Conservation (phyloP, 2,888 invertebrate genomes). For the Synergus japonicus region DNA sequence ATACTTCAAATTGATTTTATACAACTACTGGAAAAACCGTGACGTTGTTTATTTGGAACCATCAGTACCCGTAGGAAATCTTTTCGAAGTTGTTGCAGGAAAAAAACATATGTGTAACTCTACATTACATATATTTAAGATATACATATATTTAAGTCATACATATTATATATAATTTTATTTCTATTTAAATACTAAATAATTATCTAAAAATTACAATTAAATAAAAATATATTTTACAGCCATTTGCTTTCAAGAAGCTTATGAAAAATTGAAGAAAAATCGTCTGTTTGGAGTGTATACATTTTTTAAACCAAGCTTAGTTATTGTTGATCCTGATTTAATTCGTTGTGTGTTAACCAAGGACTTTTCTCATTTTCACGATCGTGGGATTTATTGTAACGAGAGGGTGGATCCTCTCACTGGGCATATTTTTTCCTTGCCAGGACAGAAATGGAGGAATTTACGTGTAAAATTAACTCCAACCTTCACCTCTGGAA, state of each 20-base stretch:
- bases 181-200: background rate
- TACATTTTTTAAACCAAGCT: conserved; percentile 63
- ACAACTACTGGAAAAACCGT: conserved; percentile 63
- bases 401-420: conserved; percentile 70
- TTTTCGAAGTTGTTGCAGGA: conserved; percentile 52
- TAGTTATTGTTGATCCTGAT: conserved; percentile 71
- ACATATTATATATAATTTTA: background rate
- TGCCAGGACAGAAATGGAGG: conserved; percentile 72
- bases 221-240: conserved; percentile 31
- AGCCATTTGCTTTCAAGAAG: conserved; percentile 60
- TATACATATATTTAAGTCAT: background rate
- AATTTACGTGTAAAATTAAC: conserved; percentile 72
- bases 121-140: background rate
- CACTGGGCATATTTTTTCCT: conserved; percentile 65
- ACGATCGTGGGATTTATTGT: conserved; percentile 69
- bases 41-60: conserved; percentile 58
- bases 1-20: conserved; percentile 61
- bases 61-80: conserved; percentile 59
- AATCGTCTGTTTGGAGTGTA: conserved; percentile 66
- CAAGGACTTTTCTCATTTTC: conserved; percentile 72
- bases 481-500: conserved; percentile 76
- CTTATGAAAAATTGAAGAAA: conserved; percentile 60
- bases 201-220: background rate
- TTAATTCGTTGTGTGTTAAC: conserved; percentile 67
- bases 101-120: conserved; percentile 57